Conservation (phyloP, 2,888 invertebrate species). For the Drosophila pseudotakahashii region DNA sequence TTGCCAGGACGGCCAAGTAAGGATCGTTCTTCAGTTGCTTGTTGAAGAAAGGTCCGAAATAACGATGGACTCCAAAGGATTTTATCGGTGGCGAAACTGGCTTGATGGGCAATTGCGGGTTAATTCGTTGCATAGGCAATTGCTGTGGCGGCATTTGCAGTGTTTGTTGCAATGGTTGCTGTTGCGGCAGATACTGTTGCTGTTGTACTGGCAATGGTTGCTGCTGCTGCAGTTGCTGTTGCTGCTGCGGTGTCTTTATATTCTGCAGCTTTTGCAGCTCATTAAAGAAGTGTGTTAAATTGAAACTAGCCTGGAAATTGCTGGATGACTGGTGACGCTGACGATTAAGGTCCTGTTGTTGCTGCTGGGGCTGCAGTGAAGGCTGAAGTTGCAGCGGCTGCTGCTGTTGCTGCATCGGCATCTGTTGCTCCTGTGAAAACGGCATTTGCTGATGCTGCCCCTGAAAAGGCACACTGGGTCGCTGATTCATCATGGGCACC, state of each 20-base stretch:
- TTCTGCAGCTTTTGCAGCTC: constrained; percentile 54
- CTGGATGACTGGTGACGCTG: constrained; percentile 21
- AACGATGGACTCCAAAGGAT: constrained; percentile 40
- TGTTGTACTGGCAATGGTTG: background rate
- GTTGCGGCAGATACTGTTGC: background rate
- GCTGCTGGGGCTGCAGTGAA: background rate
- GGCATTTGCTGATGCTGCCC: constrained; percentile 12
- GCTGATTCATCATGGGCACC: constrained; percentile 51
- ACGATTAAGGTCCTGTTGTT: constrained; percentile 6
- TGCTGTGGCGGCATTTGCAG: constrained; percentile 9
- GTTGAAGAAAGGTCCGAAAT: constrained; percentile 43
- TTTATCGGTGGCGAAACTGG: constrained; percentile 8
- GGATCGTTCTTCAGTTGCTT: constrained; percentile 43
- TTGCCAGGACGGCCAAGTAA: constrained; percentile 12
- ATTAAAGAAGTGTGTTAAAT: constrained; percentile 59
- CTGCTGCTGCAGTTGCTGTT: constrained; percentile 5
- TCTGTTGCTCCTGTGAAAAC: background rate
- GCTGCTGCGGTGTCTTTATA: constrained; percentile 12
- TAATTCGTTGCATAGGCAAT: constrained; percentile 6
- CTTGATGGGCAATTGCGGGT: constrained; percentile 8
- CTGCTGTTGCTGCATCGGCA: background rate
- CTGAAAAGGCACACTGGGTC: constrained; percentile 1
- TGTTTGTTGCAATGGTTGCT: constrained; percentile 6
- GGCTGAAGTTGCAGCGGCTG: constrained; percentile 2
- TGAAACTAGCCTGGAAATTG: constrained; percentile 44